A percentile compares a stretch with the other conserved stretches of the same genome.
Evolutionary conservation across 1,140 invertebrate genomes (phyloP).

Genomic region (Drosophila nasuta): DNA sequence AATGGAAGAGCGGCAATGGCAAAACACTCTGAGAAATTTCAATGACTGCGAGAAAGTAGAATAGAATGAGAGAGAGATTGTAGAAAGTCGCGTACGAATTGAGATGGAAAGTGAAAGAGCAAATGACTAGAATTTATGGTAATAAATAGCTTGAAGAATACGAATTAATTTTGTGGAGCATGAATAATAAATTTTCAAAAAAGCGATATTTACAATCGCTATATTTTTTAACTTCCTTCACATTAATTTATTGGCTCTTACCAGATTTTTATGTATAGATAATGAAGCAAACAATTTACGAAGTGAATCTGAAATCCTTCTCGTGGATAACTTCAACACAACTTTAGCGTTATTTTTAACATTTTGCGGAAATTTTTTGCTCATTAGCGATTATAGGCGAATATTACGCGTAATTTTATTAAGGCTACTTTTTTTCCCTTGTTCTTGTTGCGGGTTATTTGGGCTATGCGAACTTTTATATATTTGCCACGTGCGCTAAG

Average conservation of each 20-base stretch:
- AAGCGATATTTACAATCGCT: too few relatives aligned
- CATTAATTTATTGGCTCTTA: neutral
- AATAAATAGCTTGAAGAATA: neutral
- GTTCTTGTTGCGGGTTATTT: neutral
- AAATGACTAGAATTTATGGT: neutral
- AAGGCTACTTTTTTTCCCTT: conserved; percentile 9
- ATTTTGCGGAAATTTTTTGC: conserved; percentile 13
- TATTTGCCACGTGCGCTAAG: conserved; percentile 17
- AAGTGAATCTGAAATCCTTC: too few relatives aligned
- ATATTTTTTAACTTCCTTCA: neutral
- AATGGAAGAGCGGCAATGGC: neutral
- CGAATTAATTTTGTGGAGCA: conserved; percentile 10
- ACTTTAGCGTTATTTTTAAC: neutral
- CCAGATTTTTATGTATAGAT: too few relatives aligned
- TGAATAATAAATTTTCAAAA: neutral
- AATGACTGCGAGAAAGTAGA: conserved; percentile 21
- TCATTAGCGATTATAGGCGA: conserved; percentile 20
- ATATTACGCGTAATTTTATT: conserved; percentile 34
- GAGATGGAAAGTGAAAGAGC: conserved; percentile 15
- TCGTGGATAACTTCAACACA: neutral
- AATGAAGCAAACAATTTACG: too few relatives aligned
- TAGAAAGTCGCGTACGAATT: conserved; percentile 12
- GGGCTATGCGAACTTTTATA: conserved; percentile 21
- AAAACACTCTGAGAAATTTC: neutral
- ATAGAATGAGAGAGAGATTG: neutral